Conservation (phyloP, 2,113 vertebrate species). For the Holacanthus passer region DNA sequence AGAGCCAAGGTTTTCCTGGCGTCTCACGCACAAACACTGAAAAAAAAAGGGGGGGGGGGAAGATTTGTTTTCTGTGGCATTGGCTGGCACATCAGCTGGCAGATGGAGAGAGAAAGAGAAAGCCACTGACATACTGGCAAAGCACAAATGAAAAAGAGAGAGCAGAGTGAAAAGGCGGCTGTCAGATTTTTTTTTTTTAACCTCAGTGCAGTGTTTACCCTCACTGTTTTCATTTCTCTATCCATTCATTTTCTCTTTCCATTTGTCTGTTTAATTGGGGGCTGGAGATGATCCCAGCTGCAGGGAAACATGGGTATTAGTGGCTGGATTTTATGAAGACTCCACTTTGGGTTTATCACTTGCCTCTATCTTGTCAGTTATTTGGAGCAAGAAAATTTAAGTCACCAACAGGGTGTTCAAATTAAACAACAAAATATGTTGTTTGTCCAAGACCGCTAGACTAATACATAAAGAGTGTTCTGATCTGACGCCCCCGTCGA, state of each 20-base stretch:
- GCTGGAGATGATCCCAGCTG: neutral
- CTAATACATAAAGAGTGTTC: neutral
- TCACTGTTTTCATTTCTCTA: neutral
- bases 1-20: constrained; percentile 47
- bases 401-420: neutral
- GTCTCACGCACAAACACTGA: constrained; percentile 44
- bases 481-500: neutral
- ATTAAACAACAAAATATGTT: neutral
- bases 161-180: neutral
- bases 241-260: constrained; percentile 24
- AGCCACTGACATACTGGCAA: neutral
- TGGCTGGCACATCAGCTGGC: constrained; percentile 42
- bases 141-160: constrained; percentile 18
- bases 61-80: constrained; percentile 31
- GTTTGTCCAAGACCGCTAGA: neutral
- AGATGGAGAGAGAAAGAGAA: constrained; percentile 27
- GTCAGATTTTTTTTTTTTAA: constrained; percentile 1
- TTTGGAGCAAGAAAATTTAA: neutral
- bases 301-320: neutral
- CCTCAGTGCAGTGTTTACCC: neutral
- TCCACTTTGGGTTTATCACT: neutral
- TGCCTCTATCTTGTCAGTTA: neutral
- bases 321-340: neutral
- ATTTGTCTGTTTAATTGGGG: constrained; percentile 4
- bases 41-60: constrained; percentile 10